Evolutionary conservation across 2,797 vertebrate genomes (phyloP).

Genomic region (Callimico goeldii): DNA sequence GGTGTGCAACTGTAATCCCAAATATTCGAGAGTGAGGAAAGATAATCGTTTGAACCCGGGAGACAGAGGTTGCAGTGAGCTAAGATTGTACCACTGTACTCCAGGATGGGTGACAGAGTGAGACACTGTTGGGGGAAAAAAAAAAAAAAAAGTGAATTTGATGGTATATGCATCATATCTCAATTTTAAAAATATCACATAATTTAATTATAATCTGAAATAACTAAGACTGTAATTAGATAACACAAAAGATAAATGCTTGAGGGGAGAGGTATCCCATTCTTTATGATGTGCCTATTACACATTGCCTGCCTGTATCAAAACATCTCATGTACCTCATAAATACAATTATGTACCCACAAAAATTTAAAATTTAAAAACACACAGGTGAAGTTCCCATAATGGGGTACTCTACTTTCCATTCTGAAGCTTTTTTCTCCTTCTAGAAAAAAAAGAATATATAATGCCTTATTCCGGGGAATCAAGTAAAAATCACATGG

Average conservation of each 20-base stretch:
- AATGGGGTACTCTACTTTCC: not conserved
- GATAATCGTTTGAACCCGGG: not conserved
- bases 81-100: not conserved
- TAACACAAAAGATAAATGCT: no score
- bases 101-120: not conserved
- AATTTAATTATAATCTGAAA: no score
- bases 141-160: not conserved
- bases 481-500: not conserved
- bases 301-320: not conserved
- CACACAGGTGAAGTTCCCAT: not conserved
- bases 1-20: not conserved
- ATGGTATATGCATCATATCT: not conserved
- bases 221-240: no score
- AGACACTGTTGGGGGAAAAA: not conserved
- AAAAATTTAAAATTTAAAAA: not conserved
- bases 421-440: not conserved
- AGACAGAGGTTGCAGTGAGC: not conserved
- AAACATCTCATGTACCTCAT: not conserved
- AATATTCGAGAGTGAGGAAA: not conserved
- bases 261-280: not conserved
- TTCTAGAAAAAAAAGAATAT: not conserved
- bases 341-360: not conserved
- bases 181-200: not conserved
- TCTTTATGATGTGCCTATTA: not conserved
- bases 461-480: not conserved